A percentile compares a stretch with the other conserved stretches of the same genome.
Conservation (phyloP, 2,888 invertebrate genomes). For the Tachystola acroxantha region DNA sequence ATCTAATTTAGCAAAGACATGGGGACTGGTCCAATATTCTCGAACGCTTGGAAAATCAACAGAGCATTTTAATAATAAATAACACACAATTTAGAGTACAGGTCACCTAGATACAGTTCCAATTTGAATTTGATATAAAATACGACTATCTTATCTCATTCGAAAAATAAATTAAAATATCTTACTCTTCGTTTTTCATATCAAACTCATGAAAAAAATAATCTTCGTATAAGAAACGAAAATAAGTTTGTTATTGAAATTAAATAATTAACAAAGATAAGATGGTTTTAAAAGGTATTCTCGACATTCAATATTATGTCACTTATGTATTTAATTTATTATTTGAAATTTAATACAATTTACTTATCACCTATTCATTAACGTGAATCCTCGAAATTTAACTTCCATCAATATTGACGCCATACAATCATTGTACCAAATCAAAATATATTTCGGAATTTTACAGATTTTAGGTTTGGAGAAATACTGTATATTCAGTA, state of each 20-base stretch:
- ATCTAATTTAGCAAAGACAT: slow-evolving; percentile 29
- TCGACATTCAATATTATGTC: slow-evolving; percentile 34
- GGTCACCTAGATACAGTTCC: slow-evolving; percentile 15
- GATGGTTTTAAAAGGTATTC: slow-evolving; percentile 42
- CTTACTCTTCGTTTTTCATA: slow-evolving; percentile 31
- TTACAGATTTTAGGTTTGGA: too few relatives aligned
- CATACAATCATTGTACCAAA: too few relatives aligned
- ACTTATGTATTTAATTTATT: slow-evolving; percentile 23
- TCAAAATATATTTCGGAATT: too few relatives aligned
- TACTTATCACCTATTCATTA: too few relatives aligned
- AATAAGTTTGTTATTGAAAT: slow-evolving; percentile 12
- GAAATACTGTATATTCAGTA: too few relatives aligned
- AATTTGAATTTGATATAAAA: slow-evolving; percentile 38
- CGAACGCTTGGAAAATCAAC: slow-evolving; percentile 54
- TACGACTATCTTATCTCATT: slow-evolving; percentile 16
- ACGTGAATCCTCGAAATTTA: too few relatives aligned
- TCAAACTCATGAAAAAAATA: slow-evolving; percentile 31
- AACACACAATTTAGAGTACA: slow-evolving; percentile 25
- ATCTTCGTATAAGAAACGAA: background rate
- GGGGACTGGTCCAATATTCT: slow-evolving; percentile 46
- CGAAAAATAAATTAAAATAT: background rate
- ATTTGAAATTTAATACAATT: too few relatives aligned
- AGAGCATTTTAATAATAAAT: slow-evolving; percentile 32
- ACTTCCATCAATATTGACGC: too few relatives aligned
- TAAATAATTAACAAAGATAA: slow-evolving; percentile 12